Evolutionary conservation across 2,797 vertebrate species (phyloP).

Genomic region (Moxostoma hubbsi): DNA sequence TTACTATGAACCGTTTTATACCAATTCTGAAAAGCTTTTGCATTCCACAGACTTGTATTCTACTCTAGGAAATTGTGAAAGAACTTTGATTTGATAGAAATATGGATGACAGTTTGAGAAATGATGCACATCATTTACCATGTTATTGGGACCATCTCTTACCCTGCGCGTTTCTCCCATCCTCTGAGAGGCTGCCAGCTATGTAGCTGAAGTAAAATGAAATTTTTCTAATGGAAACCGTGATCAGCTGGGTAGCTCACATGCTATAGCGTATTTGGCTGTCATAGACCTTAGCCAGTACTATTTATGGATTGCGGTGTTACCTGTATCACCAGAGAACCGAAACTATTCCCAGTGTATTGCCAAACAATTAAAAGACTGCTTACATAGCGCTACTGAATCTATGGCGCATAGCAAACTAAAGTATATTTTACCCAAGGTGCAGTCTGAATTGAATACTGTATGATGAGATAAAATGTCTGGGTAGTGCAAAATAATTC

Average conservation of each 20-base stretch:
- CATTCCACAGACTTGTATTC: not conserved
- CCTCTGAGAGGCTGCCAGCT: conserved; percentile 45
- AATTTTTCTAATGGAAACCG: conserved; percentile 45
- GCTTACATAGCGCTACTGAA: too few relatives aligned
- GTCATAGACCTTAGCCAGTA: not conserved
- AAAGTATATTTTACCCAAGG: too few relatives aligned
- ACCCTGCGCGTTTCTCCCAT: not conserved
- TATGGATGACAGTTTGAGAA: conserved; percentile 31
- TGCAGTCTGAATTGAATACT: too few relatives aligned
- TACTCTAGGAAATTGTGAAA: conserved; percentile 26
- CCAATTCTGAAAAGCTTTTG: not conserved
- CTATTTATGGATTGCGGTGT: too few relatives aligned
- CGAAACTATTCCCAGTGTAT: not conserved
- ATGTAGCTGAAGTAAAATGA: conserved; percentile 34
- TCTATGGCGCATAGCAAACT: too few relatives aligned
- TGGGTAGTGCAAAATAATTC: too few relatives aligned
- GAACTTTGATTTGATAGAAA: conserved; percentile 38
- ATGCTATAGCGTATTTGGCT: not conserved
- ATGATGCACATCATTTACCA: conserved; percentile 49
- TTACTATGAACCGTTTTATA: too few relatives aligned
- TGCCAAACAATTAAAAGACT: not conserved
- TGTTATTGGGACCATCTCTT: conserved; percentile 46
- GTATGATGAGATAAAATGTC: too few relatives aligned
- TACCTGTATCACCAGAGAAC: not conserved
- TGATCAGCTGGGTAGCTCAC: conserved; percentile 26